Percentiles rank a stretch among this genome's conserved stretches.
These are phyloP conservation scores for Charanyca ferruginea DNA, from an alignment of 2,888 invertebrate species.

Conservation along the genomic window DNA sequence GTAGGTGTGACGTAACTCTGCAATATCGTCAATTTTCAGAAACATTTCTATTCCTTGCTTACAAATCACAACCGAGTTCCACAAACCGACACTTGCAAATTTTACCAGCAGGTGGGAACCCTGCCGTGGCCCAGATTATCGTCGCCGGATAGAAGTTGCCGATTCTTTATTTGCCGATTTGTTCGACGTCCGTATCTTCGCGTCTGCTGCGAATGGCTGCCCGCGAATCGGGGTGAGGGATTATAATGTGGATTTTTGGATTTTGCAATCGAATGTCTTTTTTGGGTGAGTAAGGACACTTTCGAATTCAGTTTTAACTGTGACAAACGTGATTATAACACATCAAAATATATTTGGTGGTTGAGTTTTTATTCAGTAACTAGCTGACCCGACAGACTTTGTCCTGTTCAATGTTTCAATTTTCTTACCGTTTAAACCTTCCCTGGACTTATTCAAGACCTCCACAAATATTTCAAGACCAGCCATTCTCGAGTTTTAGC, in stretches of 20 bases:
- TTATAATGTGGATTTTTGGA: slow-evolving; percentile 34
- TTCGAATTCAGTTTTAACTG: not conserved
- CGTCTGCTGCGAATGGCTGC: slow-evolving; percentile 54
- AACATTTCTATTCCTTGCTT: no score
- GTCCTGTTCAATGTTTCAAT: no score
- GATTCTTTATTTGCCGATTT: slow-evolving; percentile 67
- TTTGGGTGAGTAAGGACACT: not conserved
- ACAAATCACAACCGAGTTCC: no score
- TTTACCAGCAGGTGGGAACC: slow-evolving; percentile 44
- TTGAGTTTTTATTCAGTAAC: no score
- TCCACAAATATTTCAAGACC: no score
- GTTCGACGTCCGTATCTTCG: slow-evolving; percentile 58
- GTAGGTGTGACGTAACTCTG: no score
- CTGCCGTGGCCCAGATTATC: slow-evolving; percentile 54
- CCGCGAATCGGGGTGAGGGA: slow-evolving; percentile 12
- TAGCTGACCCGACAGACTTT: no score
- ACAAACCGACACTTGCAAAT: slow-evolving; percentile 18
- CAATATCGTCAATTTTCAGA: no score
- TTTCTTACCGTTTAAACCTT: no score
- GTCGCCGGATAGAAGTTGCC: slow-evolving; percentile 55
- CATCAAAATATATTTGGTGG: not conserved
- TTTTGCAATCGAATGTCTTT: not conserved
- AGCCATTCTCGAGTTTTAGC: no score
- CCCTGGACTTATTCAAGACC: no score
- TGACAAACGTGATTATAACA: not conserved